phyloP scores from a whole-genome alignment of 2,113 vertebrate genomes.

The Semnopithecus entellus region DNA sequence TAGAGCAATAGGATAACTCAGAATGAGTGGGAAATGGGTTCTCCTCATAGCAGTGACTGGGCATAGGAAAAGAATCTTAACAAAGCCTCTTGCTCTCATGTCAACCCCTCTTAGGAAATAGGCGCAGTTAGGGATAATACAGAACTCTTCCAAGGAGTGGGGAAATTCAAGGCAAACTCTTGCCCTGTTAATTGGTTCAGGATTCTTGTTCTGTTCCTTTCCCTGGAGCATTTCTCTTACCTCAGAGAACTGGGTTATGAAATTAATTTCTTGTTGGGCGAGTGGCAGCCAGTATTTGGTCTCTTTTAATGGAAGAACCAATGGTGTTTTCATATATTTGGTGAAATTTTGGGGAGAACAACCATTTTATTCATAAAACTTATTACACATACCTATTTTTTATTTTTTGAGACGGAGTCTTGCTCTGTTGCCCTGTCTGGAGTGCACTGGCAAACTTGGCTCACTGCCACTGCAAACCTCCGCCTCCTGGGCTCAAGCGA shows the following conservation, averaged over 20 bases:
- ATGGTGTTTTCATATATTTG: not conserved
- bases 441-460: too few species aligned
- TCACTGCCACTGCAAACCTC: too few species aligned
- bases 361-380: not conserved
- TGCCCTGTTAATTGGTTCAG: not conserved
- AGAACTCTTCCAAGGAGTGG: not conserved
- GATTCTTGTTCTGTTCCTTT: not conserved
- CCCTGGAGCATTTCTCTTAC: not conserved
- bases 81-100: not conserved
- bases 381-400: not conserved
- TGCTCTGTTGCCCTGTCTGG: too few species aligned
- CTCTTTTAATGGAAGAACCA: not conserved
- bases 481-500: too few species aligned
- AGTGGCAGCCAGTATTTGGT: not conserved
- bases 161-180: not conserved
- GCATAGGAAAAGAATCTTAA: not conserved
- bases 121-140: not conserved
- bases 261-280: not conserved
- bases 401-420: too few species aligned
- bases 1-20: not conserved
- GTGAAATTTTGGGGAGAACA: not conserved
- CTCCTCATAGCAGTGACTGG: not conserved
- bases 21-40: not conserved
- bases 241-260: not conserved
- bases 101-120: not conserved